Percentiles rank a stretch among this genome's conserved stretches.
Evolutionary conservation across 2,888 invertebrate genomes (phyloP).

Genomic region (Hypsopygia costalis): DNA sequence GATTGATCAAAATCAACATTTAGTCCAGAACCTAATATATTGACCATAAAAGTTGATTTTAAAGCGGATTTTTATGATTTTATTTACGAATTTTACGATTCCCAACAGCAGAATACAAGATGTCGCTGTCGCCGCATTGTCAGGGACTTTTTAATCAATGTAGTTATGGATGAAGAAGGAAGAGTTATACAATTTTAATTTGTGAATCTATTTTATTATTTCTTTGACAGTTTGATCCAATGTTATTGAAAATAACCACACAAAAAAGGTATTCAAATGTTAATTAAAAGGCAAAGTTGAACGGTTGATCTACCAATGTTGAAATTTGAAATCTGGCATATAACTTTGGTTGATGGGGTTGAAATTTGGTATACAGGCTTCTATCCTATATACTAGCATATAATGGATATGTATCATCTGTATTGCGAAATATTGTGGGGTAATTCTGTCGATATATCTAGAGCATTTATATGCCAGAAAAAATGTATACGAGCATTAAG

Average conservation of each 20-base stretch:
- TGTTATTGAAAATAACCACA: background rate
- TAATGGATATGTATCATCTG: no score
- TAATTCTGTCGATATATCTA: no score
- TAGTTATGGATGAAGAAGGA: background rate
- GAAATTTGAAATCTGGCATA: no score
- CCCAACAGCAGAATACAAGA: background rate
- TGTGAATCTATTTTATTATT: background rate
- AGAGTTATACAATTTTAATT: background rate
- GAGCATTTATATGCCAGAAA: no score
- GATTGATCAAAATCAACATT: slow-evolving; percentile 21
- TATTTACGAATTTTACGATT: slow-evolving; percentile 1
- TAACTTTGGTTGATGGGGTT: no score
- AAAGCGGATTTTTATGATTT: slow-evolving; percentile 15
- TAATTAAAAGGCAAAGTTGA: no score
- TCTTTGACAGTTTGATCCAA: background rate
- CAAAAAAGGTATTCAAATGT: no score
- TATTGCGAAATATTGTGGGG: no score
- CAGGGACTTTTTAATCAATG: background rate
- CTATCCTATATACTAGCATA: no score
- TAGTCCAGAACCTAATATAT: slow-evolving; percentile 15
- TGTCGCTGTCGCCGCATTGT: background rate
- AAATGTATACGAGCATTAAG: no score
- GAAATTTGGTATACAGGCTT: no score
- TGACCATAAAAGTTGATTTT: slow-evolving; percentile 14
- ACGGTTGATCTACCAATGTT: no score